Evolutionary conservation across 1,140 invertebrate genomes (phyloP).

Genomic region (Dinoponera quadriceps): DNA sequence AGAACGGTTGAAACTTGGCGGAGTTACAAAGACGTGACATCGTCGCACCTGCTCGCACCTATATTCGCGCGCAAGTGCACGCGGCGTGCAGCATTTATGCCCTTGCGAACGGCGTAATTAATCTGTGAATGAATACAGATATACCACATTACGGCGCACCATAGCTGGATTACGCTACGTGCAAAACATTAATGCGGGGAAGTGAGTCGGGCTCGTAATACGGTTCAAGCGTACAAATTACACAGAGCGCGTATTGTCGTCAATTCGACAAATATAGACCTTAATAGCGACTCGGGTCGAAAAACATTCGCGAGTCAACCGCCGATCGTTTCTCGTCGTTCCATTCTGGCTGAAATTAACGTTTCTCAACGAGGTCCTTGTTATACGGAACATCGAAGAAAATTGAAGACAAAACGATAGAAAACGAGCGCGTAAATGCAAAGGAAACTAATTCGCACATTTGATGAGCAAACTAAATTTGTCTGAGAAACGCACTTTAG

Average conservation of each 20-base stretch:
- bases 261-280: slow-evolving; percentile 13
- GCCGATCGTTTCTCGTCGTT: background rate
- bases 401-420: too few relatives aligned
- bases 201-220: slow-evolving; percentile 23
- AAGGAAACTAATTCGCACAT: too few relatives aligned
- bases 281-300: background rate
- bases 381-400: too few relatives aligned
- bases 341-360: background rate
- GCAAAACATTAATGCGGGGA: slow-evolving; percentile 34
- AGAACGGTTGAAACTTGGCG: background rate
- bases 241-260: slow-evolving; percentile 2
- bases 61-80: too few relatives aligned
- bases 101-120: slow-evolving; percentile 44
- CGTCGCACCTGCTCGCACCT: background rate
- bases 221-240: slow-evolving; percentile 19
- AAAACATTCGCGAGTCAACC: background rate
- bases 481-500: too few relatives aligned
- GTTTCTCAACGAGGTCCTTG: too few relatives aligned
- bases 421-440: too few relatives aligned
- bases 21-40: background rate
- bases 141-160: slow-evolving; percentile 8
- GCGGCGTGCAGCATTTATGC: background rate
- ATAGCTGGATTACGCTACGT: slow-evolving; percentile 30
- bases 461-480: too few relatives aligned
- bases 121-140: slow-evolving; percentile 33